Percentiles rank a stretch among this genome's conserved stretches.
These are phyloP conservation scores for Andrena flavipes DNA, from an alignment of 2,888 invertebrate genomes.

Conservation along the genomic window DNA sequence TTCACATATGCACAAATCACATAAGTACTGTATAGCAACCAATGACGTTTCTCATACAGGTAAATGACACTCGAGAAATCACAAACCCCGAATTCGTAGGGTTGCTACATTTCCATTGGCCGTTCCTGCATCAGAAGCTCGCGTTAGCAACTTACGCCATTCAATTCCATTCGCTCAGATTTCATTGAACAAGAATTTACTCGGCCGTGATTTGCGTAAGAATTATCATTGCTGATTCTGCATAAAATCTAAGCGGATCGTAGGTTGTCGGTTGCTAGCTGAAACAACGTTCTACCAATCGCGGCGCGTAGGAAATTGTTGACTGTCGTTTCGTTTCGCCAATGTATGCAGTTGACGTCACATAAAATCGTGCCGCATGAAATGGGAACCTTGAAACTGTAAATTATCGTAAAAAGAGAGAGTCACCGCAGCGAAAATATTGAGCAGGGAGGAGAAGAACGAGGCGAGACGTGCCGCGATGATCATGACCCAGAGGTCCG, in stretches of 20 bases:
- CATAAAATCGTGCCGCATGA: slow-evolving; percentile 58
- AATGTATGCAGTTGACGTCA: slow-evolving; percentile 60
- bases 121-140: not conserved
- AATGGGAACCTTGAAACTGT: slow-evolving; percentile 66
- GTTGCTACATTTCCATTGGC: slow-evolving; percentile 28
- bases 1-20: not conserved
- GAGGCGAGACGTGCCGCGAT: slow-evolving; percentile 55
- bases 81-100: not conserved
- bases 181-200: not conserved
- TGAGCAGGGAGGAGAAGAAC: slow-evolving; percentile 29
- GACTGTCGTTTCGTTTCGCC: slow-evolving; percentile 50
- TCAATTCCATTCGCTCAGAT: not conserved
- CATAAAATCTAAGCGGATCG: not conserved
- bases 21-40: not conserved
- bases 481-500: slow-evolving; percentile 40
- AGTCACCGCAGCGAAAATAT: slow-evolving; percentile 68
- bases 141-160: not conserved
- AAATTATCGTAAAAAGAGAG: slow-evolving; percentile 64
- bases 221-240: not conserved
- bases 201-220: not conserved
- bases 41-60: not conserved
- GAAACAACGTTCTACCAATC: slow-evolving; percentile 49
- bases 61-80: slow-evolving; percentile 13
- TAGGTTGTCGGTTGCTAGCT: slow-evolving; percentile 5
- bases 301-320: slow-evolving; percentile 19